A percentile compares a stretch with the other conserved stretches of the same genome.
These are phyloP conservation scores for Diorhabda elongata DNA, from an alignment of 1,140 invertebrate species.

Conservation along the genomic window DNA sequence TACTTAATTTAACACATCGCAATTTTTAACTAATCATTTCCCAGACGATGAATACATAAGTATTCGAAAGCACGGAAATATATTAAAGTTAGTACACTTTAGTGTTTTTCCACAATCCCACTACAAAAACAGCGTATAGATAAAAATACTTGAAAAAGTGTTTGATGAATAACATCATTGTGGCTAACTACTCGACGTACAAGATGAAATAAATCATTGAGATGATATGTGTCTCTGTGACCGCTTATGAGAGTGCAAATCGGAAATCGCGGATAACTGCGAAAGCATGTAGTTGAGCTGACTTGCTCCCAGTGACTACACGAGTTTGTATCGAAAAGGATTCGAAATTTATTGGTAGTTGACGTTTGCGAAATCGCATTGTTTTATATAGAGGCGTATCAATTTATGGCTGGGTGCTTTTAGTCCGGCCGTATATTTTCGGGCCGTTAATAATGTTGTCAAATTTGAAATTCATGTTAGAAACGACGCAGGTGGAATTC, in stretches of 20 bases:
- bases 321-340: slow-evolving; percentile 12
- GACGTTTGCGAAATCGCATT: slow-evolving; percentile 19
- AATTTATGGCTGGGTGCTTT: slow-evolving; percentile 18
- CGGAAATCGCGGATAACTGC: slow-evolving; percentile 12
- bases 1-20: no score
- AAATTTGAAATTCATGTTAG: slow-evolving; percentile 7
- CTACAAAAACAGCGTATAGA: no score
- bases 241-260: slow-evolving; percentile 12
- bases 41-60: no score
- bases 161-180: no score
- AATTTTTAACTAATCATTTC: no score
- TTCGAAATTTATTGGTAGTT: slow-evolving; percentile 15
- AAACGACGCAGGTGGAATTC: slow-evolving; percentile 5
- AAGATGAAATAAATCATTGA: slow-evolving; percentile 4
- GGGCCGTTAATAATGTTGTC: slow-evolving; percentile 13
- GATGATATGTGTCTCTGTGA: slow-evolving; percentile 8
- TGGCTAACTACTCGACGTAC: no score
- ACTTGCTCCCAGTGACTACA: slow-evolving; percentile 13
- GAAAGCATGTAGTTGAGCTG: background rate
- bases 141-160: no score
- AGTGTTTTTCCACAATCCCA: no score
- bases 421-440: slow-evolving; percentile 13
- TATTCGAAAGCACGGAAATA: no score
- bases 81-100: no score
- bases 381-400: slow-evolving; percentile 18